Percentiles rank a stretch among this genome's conserved stretches.
Evolutionary conservation across 2,888 invertebrate genomes (phyloP).

Genomic region (Cordilura impudica): DNA sequence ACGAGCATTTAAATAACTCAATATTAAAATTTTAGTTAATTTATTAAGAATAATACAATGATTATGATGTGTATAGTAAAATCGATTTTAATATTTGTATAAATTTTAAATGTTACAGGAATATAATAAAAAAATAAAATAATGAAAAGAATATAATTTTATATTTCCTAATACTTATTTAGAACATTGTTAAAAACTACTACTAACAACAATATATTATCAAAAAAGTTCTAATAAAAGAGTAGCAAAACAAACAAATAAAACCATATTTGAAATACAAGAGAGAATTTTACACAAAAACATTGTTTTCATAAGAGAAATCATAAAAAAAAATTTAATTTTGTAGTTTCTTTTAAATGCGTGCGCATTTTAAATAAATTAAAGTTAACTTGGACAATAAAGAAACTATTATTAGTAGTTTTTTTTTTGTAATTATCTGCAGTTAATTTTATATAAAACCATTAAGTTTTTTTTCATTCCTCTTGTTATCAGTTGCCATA

Average conservation of each 20-base stretch:
- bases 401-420: neutral
- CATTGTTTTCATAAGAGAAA: constrained; percentile 6
- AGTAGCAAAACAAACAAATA: neutral
- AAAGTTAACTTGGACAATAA: neutral
- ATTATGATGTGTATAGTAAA: no score
- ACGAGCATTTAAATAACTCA: no score
- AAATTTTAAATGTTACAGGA: no score
- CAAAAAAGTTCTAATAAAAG: neutral
- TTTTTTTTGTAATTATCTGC: constrained; percentile 12
- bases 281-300: neutral
- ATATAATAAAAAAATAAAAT: no score
- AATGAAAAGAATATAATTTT: no score
- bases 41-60: no score
- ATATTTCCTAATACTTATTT: no score
- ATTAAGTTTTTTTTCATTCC: neutral
- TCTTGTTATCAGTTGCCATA: neutral
- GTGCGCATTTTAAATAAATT: constrained; percentile 36
- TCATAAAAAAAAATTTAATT: neutral
- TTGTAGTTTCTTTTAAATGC: constrained; percentile 7
- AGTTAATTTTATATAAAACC: constrained; percentile 24
- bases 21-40: no score
- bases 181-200: no score
- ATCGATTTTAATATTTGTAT: no score
- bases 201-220: neutral
- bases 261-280: neutral